Evolutionary conservation across 2,113 vertebrate genomes (phyloP), one percentile per base, ranked within the genome.

Genomic region (Saguinus midas): DNA sequence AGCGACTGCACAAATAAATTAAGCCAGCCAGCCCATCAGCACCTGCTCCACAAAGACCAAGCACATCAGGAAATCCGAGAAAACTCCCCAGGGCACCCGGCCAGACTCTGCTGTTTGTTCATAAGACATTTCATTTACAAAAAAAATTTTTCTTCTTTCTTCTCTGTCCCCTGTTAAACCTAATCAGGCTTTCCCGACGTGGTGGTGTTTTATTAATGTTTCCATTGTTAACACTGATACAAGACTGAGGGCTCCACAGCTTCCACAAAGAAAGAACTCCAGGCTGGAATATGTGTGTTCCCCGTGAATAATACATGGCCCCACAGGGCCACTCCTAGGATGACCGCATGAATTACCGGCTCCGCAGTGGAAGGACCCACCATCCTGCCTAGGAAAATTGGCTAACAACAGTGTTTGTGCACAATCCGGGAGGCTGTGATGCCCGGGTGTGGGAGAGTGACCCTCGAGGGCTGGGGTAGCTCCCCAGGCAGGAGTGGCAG

Each of bases 271-370:
- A 43, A 58, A 86, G 97, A 58, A 61, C 0, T 57, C 23, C 29
- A 10, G 93, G 68, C 8, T 85, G 43, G 96, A 96, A 96, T 95
- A 97, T 88, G 32, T 97, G 95, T 64, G 88, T 88, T 84, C 88
- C 0, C 0, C 83, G 76, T 98, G 97, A 98, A 98, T 98, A 97
- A 98, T 80, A 43, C 95, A 97, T 94, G 90, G 75, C 3, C 96
- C 64, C 76, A 86, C 92, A 95, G 79, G 66, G 3, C 91, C 68
- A 83, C 93, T 68, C 84, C 95, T n/a, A 89, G 79, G 95, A 93
- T 48, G 94, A 91, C 93, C 94, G 6, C 1, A 55, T 25, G 1
- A 75, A 50, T 9, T 50, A 32, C 29, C 1, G 17, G 17, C 75
- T 20, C 75, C 50, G 75, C 27, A 9, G 75, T 10, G 45, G 27